Evolutionary conservation across 2,113 vertebrate species (phyloP).

Genomic region (Oreochromis niloticus): DNA sequence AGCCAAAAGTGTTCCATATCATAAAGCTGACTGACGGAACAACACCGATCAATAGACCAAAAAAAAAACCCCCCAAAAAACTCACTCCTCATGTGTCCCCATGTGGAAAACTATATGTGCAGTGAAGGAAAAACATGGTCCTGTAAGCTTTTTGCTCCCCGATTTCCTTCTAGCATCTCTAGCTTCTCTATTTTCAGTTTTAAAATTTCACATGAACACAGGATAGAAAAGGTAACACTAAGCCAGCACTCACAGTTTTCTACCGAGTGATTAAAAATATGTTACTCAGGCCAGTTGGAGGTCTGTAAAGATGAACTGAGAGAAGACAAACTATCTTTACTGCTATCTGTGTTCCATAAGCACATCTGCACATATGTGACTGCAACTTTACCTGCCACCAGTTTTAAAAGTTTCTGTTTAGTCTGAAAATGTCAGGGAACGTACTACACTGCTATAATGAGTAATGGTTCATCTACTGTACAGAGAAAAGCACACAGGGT

Average conservation of each 20-base stretch:
- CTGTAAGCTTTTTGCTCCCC: background rate
- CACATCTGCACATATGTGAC: background rate
- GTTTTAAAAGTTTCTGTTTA: background rate
- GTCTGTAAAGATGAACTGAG: background rate
- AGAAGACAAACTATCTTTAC: background rate
- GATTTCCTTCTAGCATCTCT: background rate
- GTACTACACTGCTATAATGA: too few species aligned
- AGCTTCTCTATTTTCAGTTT: background rate
- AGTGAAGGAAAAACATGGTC: background rate
- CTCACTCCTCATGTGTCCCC: background rate
- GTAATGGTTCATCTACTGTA: background rate
- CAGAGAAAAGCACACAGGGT: background rate
- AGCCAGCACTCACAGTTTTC: background rate
- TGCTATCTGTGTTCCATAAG: background rate
- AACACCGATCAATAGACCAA: background rate
- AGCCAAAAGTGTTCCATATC: background rate
- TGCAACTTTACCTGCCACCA: background rate
- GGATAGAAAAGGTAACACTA: background rate
- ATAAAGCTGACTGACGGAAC: background rate
- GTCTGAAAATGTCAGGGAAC: background rate
- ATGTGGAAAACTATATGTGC: background rate
- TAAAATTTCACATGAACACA: background rate
- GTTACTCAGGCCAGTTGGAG: background rate
- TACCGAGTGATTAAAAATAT: background rate
- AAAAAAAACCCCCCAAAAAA: rapidly evolving